Base-by-base conservation (phyloP, 2,113 vertebrate species). In the Echinops telfairi region DNA sequence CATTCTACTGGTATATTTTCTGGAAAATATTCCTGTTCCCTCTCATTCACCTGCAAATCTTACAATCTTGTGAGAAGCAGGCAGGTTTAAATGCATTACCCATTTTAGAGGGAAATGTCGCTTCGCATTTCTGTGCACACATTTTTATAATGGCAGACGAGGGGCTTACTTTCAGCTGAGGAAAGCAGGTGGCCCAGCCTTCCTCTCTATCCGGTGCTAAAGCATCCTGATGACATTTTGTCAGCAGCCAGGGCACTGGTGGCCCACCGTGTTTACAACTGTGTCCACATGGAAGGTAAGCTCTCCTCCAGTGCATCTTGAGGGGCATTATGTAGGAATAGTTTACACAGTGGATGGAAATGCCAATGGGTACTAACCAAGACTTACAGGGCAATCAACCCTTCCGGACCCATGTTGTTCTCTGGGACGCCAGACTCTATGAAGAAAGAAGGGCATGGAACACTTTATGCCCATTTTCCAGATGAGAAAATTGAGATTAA, bases 71-170 rank as follows among this genome's bases (percentile, higher is more conserved):
- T 38, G 80, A 92, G 66, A 16, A 62, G 1, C 86, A 83, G 36
- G n/a, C 31, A 90, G 53, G 81, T 92, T 84, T 90, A 84, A 64
- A 90, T 71, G 93, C 82, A 88, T 93, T 94, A 95, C 47, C 57
- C 40, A 77, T 88, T 92, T 85, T 66, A 75, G 17, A 88, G 79
- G 83, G 88, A 91, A 83, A 20, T 86, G 33, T 80, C 88, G 85
- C 83, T 83, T 92, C 31, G 25, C 15, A 53, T 90, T 85, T 75
- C 38, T 27, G 6, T 23, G 76, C 31, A 83, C 29, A 70, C 11
- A 7, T 79, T 90, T 86, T 76, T 91, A 53, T 66, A 66, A 4
- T 83, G 78, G 71, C 19, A 47, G n/a, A 68, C 57, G 57, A 20
- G 23, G 57, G 20, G 23, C 29, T 76, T 17, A 43, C 3, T 91